Evolutionary conservation across 1,140 invertebrate genomes (phyloP).

Genomic region (Ceratina calcarata): DNA sequence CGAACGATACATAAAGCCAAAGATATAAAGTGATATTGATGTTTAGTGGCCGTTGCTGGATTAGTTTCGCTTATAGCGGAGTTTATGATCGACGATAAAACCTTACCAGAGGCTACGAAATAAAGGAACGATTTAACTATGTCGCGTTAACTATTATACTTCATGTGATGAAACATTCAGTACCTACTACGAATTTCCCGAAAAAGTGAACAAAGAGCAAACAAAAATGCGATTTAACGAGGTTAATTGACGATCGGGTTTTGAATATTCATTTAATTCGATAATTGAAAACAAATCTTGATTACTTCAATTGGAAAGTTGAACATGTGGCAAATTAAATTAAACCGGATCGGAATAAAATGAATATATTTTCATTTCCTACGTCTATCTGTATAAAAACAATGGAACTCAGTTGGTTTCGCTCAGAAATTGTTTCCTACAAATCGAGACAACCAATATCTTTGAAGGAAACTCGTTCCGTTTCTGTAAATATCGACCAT

Average conservation of each 20-base stretch:
- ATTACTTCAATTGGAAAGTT: background rate
- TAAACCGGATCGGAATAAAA: background rate
- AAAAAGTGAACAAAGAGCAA: background rate
- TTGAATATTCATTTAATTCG: background rate
- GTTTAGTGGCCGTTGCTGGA: constrained; percentile 16
- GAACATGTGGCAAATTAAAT: background rate
- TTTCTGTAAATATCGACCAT: background rate
- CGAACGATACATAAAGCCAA: constrained; percentile 22
- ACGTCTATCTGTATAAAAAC: no score
- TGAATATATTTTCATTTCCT: background rate
- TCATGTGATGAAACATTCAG: background rate
- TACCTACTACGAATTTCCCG: background rate
- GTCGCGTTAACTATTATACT: background rate
- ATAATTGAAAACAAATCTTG: background rate
- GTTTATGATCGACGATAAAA: constrained; percentile 35
- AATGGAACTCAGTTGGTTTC: background rate
- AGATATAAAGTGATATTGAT: constrained; percentile 31
- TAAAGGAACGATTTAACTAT: background rate
- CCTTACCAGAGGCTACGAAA: background rate
- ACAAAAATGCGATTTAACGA: background rate
- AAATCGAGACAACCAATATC: background rate
- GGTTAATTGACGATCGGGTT: background rate
- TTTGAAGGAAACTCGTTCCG: background rate
- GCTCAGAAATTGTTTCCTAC: background rate
- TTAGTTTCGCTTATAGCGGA: constrained; percentile 12